Conservation (phyloP, 2,113 vertebrate species). For the Dipodomys ordii region DNA sequence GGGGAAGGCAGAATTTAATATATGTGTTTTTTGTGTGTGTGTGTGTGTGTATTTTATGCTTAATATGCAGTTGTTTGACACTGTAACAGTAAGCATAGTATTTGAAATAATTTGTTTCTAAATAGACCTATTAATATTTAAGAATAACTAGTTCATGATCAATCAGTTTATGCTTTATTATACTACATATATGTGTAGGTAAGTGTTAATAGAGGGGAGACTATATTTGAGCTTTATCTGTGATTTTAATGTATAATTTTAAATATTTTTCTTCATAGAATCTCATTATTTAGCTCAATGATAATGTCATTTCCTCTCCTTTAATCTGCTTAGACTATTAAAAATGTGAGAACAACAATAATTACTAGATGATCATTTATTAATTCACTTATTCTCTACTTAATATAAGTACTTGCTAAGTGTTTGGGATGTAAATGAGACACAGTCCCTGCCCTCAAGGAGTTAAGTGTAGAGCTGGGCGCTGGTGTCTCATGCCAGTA, state of each 20-base stretch:
- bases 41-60: too few species aligned
- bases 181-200: background rate
- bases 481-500: too few species aligned
- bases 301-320: background rate
- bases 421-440: background rate
- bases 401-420: background rate
- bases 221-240: background rate
- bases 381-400: background rate
- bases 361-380: background rate
- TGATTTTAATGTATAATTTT: background rate
- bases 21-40: too few species aligned
- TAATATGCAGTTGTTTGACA: too few species aligned
- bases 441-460: background rate
- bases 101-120: conserved; percentile 48
- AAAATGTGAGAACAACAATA: background rate
- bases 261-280: background rate
- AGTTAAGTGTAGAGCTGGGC: background rate
- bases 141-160: background rate
- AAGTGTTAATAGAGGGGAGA: background rate
- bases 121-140: background rate
- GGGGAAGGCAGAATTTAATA: too few species aligned
- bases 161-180: background rate
- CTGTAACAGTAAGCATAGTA: background rate
- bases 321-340: background rate
- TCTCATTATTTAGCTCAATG: conserved; percentile 2